These are phyloP conservation scores for Hephaestus fuliginosus DNA, from an alignment of 2,797 vertebrate species.

Conservation along the genomic window DNA sequence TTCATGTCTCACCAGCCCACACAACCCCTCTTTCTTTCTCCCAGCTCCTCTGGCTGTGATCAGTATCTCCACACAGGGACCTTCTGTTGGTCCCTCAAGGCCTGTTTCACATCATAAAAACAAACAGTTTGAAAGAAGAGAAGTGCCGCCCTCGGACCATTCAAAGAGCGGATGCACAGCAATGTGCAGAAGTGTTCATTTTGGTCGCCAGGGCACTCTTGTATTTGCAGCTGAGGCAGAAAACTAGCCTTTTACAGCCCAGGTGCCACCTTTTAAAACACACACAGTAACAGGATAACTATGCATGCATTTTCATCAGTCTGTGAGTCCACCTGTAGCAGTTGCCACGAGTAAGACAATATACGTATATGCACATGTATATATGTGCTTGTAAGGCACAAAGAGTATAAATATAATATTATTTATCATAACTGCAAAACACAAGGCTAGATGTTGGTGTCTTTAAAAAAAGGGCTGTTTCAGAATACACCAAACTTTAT, in stretches of 20 bases:
- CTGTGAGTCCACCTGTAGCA: slow-evolving; percentile 17
- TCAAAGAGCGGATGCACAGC: slow-evolving; percentile 65
- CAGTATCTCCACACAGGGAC: slow-evolving; percentile 69
- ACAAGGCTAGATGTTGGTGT: neutral
- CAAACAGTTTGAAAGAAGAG: slow-evolving; percentile 74
- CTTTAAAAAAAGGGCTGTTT: neutral
- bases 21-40: slow-evolving; percentile 55
- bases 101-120: slow-evolving; percentile 75
- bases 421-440: neutral
- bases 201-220: slow-evolving; percentile 36
- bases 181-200: slow-evolving; percentile 69
- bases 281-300: neutral
- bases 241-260: slow-evolving; percentile 36
- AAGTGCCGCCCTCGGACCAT: slow-evolving; percentile 38
- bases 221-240: slow-evolving; percentile 47
- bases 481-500: neutral
- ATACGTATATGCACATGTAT: neutral
- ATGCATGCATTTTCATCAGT: neutral
- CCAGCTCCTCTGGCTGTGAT: slow-evolving; percentile 65
- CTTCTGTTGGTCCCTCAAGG: slow-evolving; percentile 71
- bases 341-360: neutral
- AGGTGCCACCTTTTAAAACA: slow-evolving; percentile 34
- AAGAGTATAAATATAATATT: too few relatives aligned
- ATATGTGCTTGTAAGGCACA: neutral
- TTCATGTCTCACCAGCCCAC: slow-evolving; percentile 68